Percentiles rank a stretch among this genome's conserved stretches.
These are phyloP conservation scores for Perognathus longimembris DNA, from an alignment of 2,113 vertebrate species.

Conservation along the genomic window DNA sequence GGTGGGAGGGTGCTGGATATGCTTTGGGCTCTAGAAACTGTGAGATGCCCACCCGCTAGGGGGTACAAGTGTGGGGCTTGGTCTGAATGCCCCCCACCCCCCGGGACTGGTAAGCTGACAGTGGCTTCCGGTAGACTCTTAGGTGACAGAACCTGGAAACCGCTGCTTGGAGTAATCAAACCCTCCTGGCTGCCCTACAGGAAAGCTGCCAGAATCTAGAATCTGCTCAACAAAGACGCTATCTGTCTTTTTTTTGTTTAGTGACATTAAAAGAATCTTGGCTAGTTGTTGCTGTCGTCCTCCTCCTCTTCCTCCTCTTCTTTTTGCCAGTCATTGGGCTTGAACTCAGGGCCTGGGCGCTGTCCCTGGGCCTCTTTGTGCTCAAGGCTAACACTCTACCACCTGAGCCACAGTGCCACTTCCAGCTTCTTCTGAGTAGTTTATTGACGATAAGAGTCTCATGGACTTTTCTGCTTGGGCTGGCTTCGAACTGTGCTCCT, in stretches of 20 bases:
- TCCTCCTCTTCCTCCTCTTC: no score
- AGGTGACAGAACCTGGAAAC: background rate
- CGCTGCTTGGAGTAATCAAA: background rate
- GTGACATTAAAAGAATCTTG: background rate
- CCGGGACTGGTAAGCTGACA: accelerated
- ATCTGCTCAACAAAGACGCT: background rate
- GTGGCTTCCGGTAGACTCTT: background rate
- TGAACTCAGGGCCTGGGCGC: no score
- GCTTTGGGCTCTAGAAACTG: background rate
- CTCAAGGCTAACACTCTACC: no score
- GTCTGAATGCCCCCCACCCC: background rate
- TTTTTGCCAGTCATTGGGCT: no score
- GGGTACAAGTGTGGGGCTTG: background rate
- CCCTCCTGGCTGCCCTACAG: slow-evolving; percentile 17
- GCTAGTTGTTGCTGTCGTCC: no score
- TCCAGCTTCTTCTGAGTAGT: no score
- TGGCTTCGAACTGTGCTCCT: no score
- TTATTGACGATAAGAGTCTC: no score
- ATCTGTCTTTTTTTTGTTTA: slow-evolving; percentile 57
- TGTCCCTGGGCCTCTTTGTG: no score
- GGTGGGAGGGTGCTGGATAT: background rate
- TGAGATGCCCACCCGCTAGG: accelerated
- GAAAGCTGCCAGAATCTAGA: slow-evolving; percentile 2
- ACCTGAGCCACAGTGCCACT: no score
- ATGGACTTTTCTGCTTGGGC: no score